Base-by-base conservation (phyloP, 92 coral and sea anemone species). In the Plumapathes pennacea region DNA sequence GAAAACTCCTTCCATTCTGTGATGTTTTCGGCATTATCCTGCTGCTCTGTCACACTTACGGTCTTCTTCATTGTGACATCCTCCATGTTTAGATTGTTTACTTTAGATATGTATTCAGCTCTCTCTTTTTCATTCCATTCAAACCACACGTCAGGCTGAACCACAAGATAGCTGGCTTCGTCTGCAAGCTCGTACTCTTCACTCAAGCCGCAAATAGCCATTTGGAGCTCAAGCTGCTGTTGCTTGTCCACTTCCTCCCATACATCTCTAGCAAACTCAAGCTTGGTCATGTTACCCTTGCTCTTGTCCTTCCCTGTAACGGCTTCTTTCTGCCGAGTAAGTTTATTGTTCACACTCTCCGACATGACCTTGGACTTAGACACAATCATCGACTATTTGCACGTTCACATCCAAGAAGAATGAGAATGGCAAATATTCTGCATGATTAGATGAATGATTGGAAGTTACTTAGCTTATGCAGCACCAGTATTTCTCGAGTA, bases 321-420 rank as follows among this genome's bases (percentile, higher is more conserved):
- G 5, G 86, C 81, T 31, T 80, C 86, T 5, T 80, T 80, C 48
- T 67, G 82, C 0, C 60, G 34, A 2, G 88, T 81, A 2, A 73
- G 57, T 20, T 46, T 66, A 38, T 81, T 81, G 38, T 81, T 81
- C 0, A 81, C 64, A 10, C 62, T 59, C 30, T 74, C 83, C 0
- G 88, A 66, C 45, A n/a, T n/a, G n/a, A n/a, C n/a, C n/a, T n/a
- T n/a, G n/a, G n/a, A n/a, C n/a, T n/a, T n/a, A n/a, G n/a, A n/a
- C n/a, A n/a, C n/a, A n/a, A n/a, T n/a, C n/a, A n/a, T n/a, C n/a
- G n/a, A n/a, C 50, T 68, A 21, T 40, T 66, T 66, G 73, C 73
- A 32, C 31, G 53, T 15, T 32, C 53, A 4, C 73, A 66, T 62
- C 62, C 63, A 32, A 28, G 62, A 52, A 50, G 73, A 33, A 66